These are phyloP conservation scores for Pteropus rufus DNA, from an alignment of 2,797 vertebrate genomes.

Conservation along the genomic window DNA sequence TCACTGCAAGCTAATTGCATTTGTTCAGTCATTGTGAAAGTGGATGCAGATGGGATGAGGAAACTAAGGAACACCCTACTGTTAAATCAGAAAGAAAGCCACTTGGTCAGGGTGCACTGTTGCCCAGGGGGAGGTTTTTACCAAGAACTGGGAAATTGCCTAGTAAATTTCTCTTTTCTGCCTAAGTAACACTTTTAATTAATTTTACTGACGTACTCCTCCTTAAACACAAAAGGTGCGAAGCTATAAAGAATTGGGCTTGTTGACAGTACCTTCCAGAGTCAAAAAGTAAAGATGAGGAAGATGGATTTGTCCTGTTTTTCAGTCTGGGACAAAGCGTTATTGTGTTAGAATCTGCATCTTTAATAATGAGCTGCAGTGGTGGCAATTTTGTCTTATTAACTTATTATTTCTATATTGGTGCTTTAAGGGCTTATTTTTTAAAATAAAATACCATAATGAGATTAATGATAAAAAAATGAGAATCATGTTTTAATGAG, in stretches of 20 bases:
- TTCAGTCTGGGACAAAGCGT: not conserved
- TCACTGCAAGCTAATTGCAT: conserved; percentile 85
- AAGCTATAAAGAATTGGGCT: conserved; percentile 2
- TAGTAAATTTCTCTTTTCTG: conserved; percentile 74
- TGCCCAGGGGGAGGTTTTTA: conserved; percentile 66
- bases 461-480: not conserved
- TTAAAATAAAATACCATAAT: not conserved
- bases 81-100: conserved; percentile 78
- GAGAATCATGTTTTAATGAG: not conserved
- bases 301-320: not conserved
- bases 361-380: not conserved
- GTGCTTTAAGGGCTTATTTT: not conserved
- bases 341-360: not conserved
- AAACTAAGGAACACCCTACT: conserved; percentile 77
- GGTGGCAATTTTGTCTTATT: not conserved
- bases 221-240: not conserved
- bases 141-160: conserved; percentile 68
- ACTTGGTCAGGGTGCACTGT: conserved; percentile 68
- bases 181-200: conserved; percentile 79
- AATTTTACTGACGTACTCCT: conserved; percentile 65
- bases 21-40: conserved; percentile 84
- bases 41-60: conserved; percentile 80
- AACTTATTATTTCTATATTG: not conserved
- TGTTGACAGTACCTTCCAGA: not conserved
- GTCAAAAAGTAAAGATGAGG: not conserved